Conservation (phyloP, 2,113 vertebrate species). For the Circaetus cinerascens region DNA sequence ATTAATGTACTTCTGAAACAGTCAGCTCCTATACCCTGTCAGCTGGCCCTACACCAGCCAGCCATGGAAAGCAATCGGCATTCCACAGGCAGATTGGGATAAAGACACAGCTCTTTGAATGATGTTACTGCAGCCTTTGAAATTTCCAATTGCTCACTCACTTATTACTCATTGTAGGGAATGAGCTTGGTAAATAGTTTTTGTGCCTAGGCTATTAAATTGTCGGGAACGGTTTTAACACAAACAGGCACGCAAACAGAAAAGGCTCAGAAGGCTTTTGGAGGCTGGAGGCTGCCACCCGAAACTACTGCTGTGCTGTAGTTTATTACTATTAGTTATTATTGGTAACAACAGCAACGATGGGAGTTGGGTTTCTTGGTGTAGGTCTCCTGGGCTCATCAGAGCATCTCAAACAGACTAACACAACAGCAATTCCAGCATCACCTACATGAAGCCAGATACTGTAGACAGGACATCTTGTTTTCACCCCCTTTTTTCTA, state of each 20-base stretch:
- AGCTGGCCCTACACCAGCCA: not conserved
- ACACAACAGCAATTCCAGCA: not conserved
- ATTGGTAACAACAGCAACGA: not conserved
- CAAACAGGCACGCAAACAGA: not conserved
- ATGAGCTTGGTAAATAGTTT: not conserved
- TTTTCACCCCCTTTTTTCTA: not conserved
- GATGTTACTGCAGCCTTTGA: not conserved
- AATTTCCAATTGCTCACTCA: not conserved
- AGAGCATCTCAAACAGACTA: not conserved
- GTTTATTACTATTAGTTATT: not conserved
- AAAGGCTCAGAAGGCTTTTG: not conserved
- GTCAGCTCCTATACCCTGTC: not conserved
- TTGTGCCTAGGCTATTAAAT: not conserved
- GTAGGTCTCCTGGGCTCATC: not conserved
- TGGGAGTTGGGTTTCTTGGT: not conserved
- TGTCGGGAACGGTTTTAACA: conserved; percentile 10
- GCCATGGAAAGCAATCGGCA: not conserved
- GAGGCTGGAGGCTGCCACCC: not conserved
- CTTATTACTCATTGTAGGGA: not conserved
- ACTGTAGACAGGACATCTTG: not conserved
- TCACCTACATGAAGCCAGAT: fast-evolving
- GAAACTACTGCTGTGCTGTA: not conserved
- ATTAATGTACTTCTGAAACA: not conserved
- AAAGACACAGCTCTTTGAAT: not conserved
- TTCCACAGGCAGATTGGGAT: not conserved